phyloP scores from a whole-genome alignment of 2,888 invertebrate species.

The Coenonympha glycerion region DNA sequence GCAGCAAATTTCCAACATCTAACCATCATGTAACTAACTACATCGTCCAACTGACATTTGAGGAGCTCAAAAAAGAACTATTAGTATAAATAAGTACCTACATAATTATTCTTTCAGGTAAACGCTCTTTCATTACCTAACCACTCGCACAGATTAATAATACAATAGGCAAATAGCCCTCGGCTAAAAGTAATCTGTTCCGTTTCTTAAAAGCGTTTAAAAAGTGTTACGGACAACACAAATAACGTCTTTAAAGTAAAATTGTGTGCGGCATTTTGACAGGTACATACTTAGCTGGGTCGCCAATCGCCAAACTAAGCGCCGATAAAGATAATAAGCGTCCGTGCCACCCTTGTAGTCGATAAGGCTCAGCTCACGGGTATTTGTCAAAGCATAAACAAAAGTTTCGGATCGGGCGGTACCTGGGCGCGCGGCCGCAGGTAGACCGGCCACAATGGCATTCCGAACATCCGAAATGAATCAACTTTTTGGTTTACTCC shows the following conservation, averaged over 20 bases:
- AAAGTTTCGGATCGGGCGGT: slow-evolving; percentile 35
- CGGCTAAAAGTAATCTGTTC: not conserved
- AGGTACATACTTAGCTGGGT: slow-evolving; percentile 5
- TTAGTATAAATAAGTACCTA: too few relatives aligned
- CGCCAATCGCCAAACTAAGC: not conserved
- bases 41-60: too few relatives aligned
- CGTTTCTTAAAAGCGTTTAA: not conserved
- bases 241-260: not conserved
- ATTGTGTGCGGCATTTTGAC: slow-evolving; percentile 5
- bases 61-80: too few relatives aligned
- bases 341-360: slow-evolving; percentile 49
- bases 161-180: not conserved
- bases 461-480: slow-evolving; percentile 71
- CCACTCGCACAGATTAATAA: too few relatives aligned
- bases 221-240: not conserved
- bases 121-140: too few relatives aligned
- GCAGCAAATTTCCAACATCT: too few relatives aligned
- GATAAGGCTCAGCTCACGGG: slow-evolving; percentile 55
- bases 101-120: too few relatives aligned
- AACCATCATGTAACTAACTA: too few relatives aligned
- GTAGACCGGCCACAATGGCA: slow-evolving; percentile 69
- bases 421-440: slow-evolving; percentile 46
- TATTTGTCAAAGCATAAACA: slow-evolving; percentile 68
- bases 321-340: slow-evolving; percentile 15
- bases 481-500: slow-evolving; percentile 50